Evolutionary conservation across 2,888 invertebrate species (phyloP).

Genomic region (Agriopis marginaria): DNA sequence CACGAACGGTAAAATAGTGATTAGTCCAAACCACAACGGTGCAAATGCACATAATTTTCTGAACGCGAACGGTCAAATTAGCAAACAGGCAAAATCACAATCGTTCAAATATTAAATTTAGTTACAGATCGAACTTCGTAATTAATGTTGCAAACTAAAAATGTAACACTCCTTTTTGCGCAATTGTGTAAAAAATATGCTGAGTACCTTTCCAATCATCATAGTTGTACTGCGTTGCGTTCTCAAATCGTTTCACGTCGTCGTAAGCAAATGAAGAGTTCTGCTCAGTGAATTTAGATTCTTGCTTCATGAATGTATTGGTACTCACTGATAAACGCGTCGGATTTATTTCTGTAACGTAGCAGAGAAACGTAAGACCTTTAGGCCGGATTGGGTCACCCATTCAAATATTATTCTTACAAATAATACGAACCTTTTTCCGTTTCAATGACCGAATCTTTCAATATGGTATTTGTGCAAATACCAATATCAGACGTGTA

Average conservation of each 20-base stretch:
- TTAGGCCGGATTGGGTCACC: constrained; percentile 10
- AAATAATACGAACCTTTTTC: constrained; percentile 43
- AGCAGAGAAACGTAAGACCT: constrained; percentile 10
- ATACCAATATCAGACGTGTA: constrained; percentile 43
- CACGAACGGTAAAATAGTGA: no score
- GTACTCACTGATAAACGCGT: constrained; percentile 25
- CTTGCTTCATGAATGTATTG: constrained; percentile 23
- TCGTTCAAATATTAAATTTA: no score
- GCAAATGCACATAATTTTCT: no score
- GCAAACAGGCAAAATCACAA: no score
- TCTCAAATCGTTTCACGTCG: constrained; percentile 7
- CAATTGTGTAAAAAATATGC: background rate
- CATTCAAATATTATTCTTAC: constrained; percentile 29
- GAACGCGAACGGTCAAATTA: no score
- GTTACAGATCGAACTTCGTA: no score
- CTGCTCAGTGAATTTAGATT: constrained; percentile 29
- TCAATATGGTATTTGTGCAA: constrained; percentile 39
- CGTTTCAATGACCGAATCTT: constrained; percentile 39
- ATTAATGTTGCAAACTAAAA: no score
- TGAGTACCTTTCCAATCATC: constrained; percentile 12
- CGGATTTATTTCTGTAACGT: constrained; percentile 33
- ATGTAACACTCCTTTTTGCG: background rate
- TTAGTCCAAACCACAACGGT: no score
- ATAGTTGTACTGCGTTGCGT: constrained; percentile 27
- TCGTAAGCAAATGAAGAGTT: constrained; percentile 18